A percentile compares a stretch with the other conserved stretches of the same genome.
phyloP scores from a whole-genome alignment of 1,140 invertebrate species.

The Aricia agestis region DNA sequence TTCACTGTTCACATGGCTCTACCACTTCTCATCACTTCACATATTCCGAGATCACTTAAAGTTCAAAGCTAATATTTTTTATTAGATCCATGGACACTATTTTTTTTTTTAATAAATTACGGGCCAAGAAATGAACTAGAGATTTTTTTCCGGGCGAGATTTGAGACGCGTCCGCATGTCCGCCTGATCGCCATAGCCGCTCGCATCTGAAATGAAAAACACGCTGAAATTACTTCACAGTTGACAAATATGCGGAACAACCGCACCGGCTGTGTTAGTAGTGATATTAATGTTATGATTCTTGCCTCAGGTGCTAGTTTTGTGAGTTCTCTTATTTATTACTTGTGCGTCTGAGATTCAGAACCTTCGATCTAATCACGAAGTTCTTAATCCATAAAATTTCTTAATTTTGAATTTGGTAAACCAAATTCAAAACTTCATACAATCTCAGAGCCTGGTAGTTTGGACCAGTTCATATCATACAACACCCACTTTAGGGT shows the following conservation, averaged over 20 bases:
- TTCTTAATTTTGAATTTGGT: too few relatives aligned
- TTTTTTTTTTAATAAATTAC: background rate
- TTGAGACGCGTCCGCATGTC: slow-evolving; percentile 22
- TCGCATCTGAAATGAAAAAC: slow-evolving; percentile 32
- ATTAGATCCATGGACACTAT: background rate
- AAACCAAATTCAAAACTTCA: too few relatives aligned
- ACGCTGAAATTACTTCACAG: slow-evolving; percentile 20
- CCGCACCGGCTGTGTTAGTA: background rate
- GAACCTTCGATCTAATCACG: too few relatives aligned
- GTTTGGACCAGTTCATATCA: too few relatives aligned
- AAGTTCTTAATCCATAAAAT: too few relatives aligned
- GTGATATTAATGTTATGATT: background rate
- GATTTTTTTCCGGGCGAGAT: slow-evolving; percentile 21
- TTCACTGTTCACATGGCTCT: slow-evolving; percentile 33
- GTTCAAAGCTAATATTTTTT: background rate
- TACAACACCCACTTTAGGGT: too few relatives aligned
- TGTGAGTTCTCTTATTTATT: background rate
- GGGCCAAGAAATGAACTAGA: background rate
- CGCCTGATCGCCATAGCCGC: slow-evolving; percentile 36
- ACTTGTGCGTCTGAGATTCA: too few relatives aligned
- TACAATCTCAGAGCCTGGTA: too few relatives aligned
- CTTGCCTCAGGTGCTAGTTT: background rate
- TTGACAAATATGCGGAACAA: slow-evolving; percentile 29
- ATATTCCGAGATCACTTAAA: slow-evolving; percentile 12
- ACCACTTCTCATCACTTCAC: slow-evolving; percentile 38